These are phyloP conservation scores for Catagonus wagneri DNA, from an alignment of 2,113 vertebrate genomes.

Conservation along the genomic window DNA sequence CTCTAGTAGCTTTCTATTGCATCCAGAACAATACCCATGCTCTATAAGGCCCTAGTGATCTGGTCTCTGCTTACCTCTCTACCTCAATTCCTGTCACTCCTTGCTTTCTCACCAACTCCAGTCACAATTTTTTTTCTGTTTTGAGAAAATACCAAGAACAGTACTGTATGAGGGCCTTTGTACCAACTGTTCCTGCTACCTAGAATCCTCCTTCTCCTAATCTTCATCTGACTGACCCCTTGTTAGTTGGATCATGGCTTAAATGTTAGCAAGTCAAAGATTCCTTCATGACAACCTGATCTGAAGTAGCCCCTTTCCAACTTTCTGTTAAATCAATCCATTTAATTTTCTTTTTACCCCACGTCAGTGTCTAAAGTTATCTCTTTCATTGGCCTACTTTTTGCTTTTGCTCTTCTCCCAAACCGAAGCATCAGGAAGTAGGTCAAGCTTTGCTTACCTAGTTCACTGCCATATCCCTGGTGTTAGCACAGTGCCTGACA, in stretches of 20 bases:
- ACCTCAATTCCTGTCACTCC: neutral
- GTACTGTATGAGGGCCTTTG: neutral
- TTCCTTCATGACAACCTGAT: neutral
- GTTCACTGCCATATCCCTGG: neutral
- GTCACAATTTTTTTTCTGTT: constrained; percentile 1
- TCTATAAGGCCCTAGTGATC: neutral
- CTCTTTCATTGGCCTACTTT: neutral
- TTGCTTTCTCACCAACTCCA: neutral
- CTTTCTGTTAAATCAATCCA: neutral
- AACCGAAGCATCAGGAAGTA: neutral
- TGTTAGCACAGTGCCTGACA: neutral
- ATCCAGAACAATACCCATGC: neutral
- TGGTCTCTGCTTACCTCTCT: neutral
- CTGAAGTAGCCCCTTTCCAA: neutral
- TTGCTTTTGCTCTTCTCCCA: neutral
- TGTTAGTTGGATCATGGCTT: neutral
- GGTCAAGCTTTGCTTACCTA: neutral
- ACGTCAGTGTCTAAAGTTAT: constrained; percentile 22
- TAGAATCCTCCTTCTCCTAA: neutral
- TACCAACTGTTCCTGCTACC: neutral
- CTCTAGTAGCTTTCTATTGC: neutral
- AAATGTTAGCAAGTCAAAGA: neutral
- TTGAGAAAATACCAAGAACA: neutral
- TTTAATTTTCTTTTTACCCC: constrained; percentile 14
- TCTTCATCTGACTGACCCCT: neutral